Evolutionary conservation across 2,113 vertebrate species (phyloP).

Genomic region (Neolamprologus modestus): DNA sequence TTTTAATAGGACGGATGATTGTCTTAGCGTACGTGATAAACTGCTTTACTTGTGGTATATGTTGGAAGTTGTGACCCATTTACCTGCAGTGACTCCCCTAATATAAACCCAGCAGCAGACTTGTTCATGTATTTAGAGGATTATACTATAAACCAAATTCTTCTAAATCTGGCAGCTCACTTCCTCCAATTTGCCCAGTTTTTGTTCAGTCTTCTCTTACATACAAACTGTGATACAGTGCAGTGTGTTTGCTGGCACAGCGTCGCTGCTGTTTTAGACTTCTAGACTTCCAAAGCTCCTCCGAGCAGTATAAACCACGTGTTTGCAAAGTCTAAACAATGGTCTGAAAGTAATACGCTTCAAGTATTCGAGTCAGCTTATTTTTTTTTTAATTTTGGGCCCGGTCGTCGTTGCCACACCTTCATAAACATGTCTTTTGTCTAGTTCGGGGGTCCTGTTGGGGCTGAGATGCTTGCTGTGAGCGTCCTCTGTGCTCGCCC

Average conservation of each 20-base stretch:
- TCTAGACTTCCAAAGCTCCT: background rate
- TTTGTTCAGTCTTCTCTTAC: background rate
- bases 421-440: background rate
- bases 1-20: rapidly evolving
- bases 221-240: background rate
- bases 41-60: rapidly evolving
- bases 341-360: background rate
- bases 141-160: background rate
- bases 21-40: background rate
- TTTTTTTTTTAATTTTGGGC: background rate
- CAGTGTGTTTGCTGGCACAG: background rate
- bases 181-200: background rate
- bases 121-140: background rate
- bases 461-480: background rate
- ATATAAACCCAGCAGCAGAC: background rate
- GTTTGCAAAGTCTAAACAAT: constrained; percentile 13
- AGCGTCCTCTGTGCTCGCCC: background rate
- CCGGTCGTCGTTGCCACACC: background rate
- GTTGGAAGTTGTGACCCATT: background rate
- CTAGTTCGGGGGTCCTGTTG: background rate
- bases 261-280: background rate
- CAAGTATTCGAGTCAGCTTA: background rate
- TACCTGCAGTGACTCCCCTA: background rate
- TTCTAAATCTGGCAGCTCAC: background rate
- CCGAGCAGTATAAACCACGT: background rate